Evolutionary conservation across 2,888 invertebrate species (phyloP).

Genomic region (Ceratothoa steindachneri): DNA sequence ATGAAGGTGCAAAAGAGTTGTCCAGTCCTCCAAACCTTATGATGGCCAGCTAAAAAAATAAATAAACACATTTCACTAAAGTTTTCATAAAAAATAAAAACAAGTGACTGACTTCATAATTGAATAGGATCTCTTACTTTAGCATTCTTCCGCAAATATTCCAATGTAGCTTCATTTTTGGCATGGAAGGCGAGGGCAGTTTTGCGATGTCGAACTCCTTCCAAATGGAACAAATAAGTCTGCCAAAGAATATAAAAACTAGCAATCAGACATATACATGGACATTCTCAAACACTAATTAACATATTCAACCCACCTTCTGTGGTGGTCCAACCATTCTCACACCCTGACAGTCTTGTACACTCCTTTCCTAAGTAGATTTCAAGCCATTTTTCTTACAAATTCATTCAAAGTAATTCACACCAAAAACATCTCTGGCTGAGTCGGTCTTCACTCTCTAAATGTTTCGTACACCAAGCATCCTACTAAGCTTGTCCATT

Average conservation of each 20-base stretch:
- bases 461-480: too few relatives aligned
- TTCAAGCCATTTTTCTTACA: too few relatives aligned
- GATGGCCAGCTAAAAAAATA: background rate
- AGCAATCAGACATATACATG: background rate
- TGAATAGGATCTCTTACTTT: conserved; percentile 7
- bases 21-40: conserved; percentile 1
- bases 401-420: too few relatives aligned
- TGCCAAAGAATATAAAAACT: background rate
- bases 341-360: too few relatives aligned
- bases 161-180: conserved; percentile 23
- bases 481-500: too few relatives aligned
- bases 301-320: too few relatives aligned
- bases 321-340: too few relatives aligned
- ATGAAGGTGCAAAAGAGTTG: background rate
- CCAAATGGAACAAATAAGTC: conserved; percentile 23
- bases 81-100: background rate
- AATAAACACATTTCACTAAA: too few relatives aligned
- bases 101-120: background rate
- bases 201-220: conserved; percentile 20
- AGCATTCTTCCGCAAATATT: conserved; percentile 24
- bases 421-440: too few relatives aligned
- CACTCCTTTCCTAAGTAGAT: too few relatives aligned
- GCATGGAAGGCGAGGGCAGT: conserved; percentile 24
- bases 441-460: too few relatives aligned
- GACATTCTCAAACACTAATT: background rate